Percentiles rank a stretch among this genome's conserved stretches.
These are phyloP conservation scores for Manis pentadactyla DNA, from an alignment of 2,797 vertebrate genomes.

Conservation along the genomic window DNA sequence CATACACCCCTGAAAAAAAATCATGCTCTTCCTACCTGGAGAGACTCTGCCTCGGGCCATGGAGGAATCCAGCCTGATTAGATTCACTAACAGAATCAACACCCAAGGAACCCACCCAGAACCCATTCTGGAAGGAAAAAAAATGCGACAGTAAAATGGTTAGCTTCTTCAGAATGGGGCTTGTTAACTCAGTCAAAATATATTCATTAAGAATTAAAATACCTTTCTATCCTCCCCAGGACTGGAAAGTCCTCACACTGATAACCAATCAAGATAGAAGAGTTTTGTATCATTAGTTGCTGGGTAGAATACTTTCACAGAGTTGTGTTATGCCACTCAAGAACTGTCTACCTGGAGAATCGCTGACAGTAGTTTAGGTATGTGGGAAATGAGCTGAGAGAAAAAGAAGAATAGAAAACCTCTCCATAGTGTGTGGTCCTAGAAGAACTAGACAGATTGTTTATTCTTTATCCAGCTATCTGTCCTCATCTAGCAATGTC, in stretches of 20 bases:
- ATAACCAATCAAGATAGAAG: slow-evolving; percentile 59
- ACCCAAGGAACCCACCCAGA: not conserved
- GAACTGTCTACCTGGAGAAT: not conserved
- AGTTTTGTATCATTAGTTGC: slow-evolving; percentile 52
- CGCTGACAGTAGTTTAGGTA: not conserved
- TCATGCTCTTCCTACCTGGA: slow-evolving; percentile 66
- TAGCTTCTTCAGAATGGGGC: not conserved
- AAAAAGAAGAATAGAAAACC: not conserved
- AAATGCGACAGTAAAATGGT: not conserved
- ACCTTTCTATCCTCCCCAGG: not conserved
- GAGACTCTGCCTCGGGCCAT: slow-evolving; percentile 15
- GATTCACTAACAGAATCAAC: not conserved
- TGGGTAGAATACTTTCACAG: slow-evolving; percentile 46
- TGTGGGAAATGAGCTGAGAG: not conserved
- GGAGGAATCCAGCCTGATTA: not conserved
- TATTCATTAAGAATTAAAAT: not conserved
- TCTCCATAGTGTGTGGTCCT: not conserved
- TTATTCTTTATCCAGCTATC: not conserved
- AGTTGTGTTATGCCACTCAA: not conserved
- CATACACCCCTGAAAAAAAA: not conserved
- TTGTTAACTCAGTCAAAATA: not conserved
- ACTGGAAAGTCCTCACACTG: slow-evolving; percentile 21
- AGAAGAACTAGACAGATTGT: not conserved
- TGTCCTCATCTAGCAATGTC: not conserved
- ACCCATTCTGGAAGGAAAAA: slow-evolving; percentile 29